phyloP scores from a whole-genome alignment of 1,140 invertebrate species.

The Drosophila persimilis region DNA sequence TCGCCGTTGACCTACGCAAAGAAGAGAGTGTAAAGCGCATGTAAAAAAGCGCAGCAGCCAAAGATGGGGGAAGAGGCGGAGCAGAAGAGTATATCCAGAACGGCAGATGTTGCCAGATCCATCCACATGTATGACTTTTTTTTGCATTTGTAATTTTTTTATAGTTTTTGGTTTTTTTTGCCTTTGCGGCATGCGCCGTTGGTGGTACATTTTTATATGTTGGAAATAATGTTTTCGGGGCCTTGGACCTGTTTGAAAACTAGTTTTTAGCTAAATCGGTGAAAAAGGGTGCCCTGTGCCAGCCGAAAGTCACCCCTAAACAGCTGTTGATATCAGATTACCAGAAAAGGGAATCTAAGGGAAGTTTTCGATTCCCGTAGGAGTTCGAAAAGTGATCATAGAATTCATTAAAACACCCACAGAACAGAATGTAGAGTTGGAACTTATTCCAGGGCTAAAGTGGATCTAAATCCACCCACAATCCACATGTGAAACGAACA shows the following conservation, averaged over 20 bases:
- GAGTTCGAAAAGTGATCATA: too few species aligned
- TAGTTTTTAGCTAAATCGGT: too few species aligned
- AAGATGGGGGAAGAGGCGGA: not conserved
- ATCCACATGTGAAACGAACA: conserved; percentile 1
- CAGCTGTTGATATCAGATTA: too few species aligned
- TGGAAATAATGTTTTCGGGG: conserved; percentile 16
- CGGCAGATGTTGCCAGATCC: conserved; percentile 75
- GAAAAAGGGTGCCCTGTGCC: too few species aligned
- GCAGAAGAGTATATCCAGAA: conserved; percentile 46
- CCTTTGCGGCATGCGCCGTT: conserved; percentile 65
- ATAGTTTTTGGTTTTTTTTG: conserved; percentile 42
- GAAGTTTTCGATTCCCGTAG: too few species aligned
- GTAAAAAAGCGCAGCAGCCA: conserved; percentile 64
- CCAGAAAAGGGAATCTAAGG: too few species aligned
- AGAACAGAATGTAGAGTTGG: too few species aligned
- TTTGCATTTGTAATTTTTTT: conserved; percentile 20
- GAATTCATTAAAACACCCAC: too few species aligned
- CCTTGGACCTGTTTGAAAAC: not conserved
- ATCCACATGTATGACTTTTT: conserved; percentile 8
- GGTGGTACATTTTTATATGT: conserved; percentile 70
- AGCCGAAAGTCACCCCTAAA: too few species aligned
- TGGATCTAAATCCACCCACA: not conserved
- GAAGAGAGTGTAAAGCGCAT: conserved; percentile 61
- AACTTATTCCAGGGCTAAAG: not conserved
- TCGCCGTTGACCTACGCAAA: conserved; percentile 77